phyloP scores from a whole-genome alignment of 2,113 vertebrate genomes.

The Mugil cephalus region DNA sequence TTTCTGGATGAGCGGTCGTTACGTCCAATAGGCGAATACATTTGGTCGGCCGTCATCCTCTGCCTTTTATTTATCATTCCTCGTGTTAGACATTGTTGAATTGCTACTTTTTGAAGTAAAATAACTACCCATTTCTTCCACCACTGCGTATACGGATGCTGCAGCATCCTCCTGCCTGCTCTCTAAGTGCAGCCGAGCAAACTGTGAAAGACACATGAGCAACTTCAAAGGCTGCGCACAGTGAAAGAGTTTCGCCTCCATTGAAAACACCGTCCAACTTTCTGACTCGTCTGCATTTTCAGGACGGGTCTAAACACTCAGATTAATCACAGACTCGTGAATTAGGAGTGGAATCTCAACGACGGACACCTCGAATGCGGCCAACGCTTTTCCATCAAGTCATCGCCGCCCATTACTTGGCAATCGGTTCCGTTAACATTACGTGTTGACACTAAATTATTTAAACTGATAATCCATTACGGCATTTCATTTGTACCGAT shows the following conservation, averaged over 20 bases:
- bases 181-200: slow-evolving; percentile 6
- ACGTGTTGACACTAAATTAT: slow-evolving; percentile 38
- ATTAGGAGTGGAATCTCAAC: slow-evolving; percentile 10
- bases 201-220: slow-evolving; percentile 13
- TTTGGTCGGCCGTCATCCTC: too few species aligned
- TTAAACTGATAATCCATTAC: slow-evolving; percentile 38
- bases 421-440: slow-evolving; percentile 47
- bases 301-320: not conserved
- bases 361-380: slow-evolving; percentile 25
- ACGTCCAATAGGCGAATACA: too few species aligned
- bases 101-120: not conserved
- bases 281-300: not conserved
- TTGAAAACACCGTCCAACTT: not conserved
- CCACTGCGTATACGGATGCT: not conserved
- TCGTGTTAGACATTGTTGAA: not conserved
- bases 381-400: slow-evolving; percentile 44
- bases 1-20: too few species aligned
- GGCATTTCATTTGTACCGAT: slow-evolving; percentile 35
- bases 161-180: not conserved
- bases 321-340: slow-evolving; percentile 3
- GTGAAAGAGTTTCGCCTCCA: not conserved
- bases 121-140: not conserved
- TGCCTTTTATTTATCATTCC: not conserved
- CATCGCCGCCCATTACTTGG: slow-evolving; percentile 20
- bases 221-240: slow-evolving; percentile 25